Evolutionary conservation across 2,888 invertebrate genomes (phyloP), one percentile per base, ranked within the genome.

Genomic region (Augochlorella aurata): DNA sequence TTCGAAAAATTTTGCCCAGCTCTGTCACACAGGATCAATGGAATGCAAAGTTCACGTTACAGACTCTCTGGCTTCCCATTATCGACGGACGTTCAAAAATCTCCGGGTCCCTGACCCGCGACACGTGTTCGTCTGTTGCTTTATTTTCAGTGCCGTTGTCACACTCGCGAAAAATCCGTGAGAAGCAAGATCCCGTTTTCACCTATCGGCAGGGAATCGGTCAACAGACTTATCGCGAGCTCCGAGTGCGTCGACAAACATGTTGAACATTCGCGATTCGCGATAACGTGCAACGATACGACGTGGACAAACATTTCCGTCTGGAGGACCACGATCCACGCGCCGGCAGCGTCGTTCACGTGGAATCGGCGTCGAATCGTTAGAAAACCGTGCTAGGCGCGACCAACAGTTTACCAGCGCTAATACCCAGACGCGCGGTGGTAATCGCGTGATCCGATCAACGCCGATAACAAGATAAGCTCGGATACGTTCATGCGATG

Each of bases 121-220:
- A 90, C 90, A 90, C 88, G 89, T 90, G 89, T 85, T 80, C 66
- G 75, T 84, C 89, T 90, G 90, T 91, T 90, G 87, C 83, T 86
- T 84, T 38, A 38, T 82, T 89, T 88, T 85, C 88, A 90, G 89
- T 90, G 79, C 84, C 12, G 80, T 81, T 84, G 90, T 90, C 90
- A 90, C 89, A 16, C 38, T 85, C 88, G 85, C 82, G 85, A 81
- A 78, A 83, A n/a, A 68, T 63, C 29, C 9, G 68, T 69, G n/a
- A n/a, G 58, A n/a, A 18, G 52, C 63, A 12, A 52, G 18, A 63
- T 18, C 63, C 2, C 24, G 65, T 65, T 73, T 52, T 71, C 68
- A 45, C 24, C 50, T 66, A 74, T 79, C 76, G 66, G 54, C 52
- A 54, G 38, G 80, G 77, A 76, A 82, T 87, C 74, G 74, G 81